phyloP scores from a whole-genome alignment of 2,113 vertebrate genomes.

The Nicator chloris region DNA sequence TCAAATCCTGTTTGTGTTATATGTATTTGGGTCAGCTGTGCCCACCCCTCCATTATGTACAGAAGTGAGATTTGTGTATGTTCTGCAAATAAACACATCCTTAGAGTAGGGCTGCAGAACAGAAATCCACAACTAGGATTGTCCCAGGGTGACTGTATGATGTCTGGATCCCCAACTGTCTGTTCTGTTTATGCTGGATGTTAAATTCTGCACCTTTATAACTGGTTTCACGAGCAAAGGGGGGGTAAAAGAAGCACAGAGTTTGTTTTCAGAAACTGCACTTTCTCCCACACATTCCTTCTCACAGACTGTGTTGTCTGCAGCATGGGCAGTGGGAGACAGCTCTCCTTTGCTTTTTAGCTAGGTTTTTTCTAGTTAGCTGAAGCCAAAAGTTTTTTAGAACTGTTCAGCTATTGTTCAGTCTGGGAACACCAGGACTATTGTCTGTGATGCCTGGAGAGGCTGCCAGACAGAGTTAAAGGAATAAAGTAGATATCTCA shows the following conservation, averaged over 20 bases:
- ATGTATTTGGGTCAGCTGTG: neutral
- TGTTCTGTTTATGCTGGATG: neutral
- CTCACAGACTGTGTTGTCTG: neutral
- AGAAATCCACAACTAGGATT: neutral
- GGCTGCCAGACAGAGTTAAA: neutral
- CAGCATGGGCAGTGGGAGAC: neutral
- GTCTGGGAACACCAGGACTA: neutral
- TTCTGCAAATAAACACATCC: neutral
- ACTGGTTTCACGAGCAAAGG: neutral
- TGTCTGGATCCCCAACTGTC: neutral
- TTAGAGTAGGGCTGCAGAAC: neutral
- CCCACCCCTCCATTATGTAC: neutral
- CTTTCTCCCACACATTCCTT: neutral
- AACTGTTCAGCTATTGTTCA: neutral
- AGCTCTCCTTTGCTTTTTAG: neutral
- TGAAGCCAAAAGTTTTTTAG: too few relatives aligned
- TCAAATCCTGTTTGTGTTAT: neutral
- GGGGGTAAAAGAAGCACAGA: neutral
- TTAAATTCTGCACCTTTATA: neutral
- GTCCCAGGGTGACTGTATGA: neutral
- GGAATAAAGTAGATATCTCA: neutral
- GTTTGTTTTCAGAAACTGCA: neutral
- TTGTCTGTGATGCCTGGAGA: neutral
- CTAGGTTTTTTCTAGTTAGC: neutral
- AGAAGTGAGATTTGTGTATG: neutral